phyloP scores from a whole-genome alignment of 2,888 invertebrate genomes.

The Drosophila kanekoi region DNA sequence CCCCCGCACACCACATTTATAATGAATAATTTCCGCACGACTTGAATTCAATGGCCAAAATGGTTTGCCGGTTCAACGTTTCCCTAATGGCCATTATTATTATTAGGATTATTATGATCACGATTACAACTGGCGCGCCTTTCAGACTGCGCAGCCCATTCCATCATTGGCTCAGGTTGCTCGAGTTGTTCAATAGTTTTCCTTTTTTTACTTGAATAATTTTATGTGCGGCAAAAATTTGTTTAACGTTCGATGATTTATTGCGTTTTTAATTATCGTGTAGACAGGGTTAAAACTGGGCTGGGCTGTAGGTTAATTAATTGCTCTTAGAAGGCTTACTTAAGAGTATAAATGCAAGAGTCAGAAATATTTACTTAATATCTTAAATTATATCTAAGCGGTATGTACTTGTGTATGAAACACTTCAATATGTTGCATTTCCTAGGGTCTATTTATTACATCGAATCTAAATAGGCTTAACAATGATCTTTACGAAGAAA shows the following conservation, averaged over 20 bases:
- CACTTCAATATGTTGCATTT: no score
- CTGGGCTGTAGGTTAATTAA: conserved; percentile 24
- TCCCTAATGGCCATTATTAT: conserved; percentile 78
- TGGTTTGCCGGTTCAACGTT: conserved; percentile 65
- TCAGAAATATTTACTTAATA: not conserved
- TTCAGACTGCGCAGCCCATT: conserved; percentile 4
- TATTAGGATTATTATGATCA: conserved; percentile 64
- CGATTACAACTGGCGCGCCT: conserved; percentile 56
- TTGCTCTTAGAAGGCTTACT: not conserved
- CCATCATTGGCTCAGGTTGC: conserved; percentile 14
- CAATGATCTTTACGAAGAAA: no score
- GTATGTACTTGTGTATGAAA: no score
- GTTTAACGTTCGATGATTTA: conserved; percentile 62
- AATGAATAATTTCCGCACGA: conserved; percentile 80
- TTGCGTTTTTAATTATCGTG: conserved; percentile 63
- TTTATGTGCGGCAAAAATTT: conserved; percentile 41
- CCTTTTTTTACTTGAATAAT: conserved; percentile 22
- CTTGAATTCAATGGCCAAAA: conserved; percentile 73
- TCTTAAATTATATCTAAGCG: no score
- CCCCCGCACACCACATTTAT: conserved; percentile 52
- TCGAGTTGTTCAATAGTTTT: conserved; percentile 35
- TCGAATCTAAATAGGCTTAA: no score
- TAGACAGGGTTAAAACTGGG: not conserved
- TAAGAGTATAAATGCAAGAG: no score
- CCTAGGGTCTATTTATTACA: no score